Conservation (phyloP, 2,888 invertebrate genomes). For the Synanthedon formicaeformis region DNA sequence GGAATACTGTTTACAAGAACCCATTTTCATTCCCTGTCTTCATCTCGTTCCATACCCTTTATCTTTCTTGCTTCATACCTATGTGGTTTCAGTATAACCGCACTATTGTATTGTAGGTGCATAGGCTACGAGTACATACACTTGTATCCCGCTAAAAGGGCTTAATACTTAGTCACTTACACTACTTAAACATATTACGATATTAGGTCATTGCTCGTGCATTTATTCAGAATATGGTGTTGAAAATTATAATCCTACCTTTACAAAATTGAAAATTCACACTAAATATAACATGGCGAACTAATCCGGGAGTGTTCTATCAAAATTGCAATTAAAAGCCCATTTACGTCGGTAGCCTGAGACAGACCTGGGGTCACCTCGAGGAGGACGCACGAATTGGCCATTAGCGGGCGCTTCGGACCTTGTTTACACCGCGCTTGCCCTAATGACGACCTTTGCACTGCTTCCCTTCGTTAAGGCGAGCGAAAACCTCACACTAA, state of each 20-base stretch:
- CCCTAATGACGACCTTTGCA: slow-evolving; percentile 72
- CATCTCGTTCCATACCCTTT: too few relatives aligned
- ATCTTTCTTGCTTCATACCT: too few relatives aligned
- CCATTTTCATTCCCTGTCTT: too few relatives aligned
- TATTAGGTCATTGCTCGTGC: background rate
- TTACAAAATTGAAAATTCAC: background rate
- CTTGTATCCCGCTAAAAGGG: too few relatives aligned
- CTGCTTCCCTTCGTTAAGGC: slow-evolving; percentile 72
- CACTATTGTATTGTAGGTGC: too few relatives aligned
- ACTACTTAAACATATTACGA: too few relatives aligned
- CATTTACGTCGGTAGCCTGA: slow-evolving; percentile 56
- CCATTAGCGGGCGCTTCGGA: slow-evolving; percentile 70
- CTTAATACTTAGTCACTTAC: too few relatives aligned
- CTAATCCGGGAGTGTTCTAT: slow-evolving; percentile 59
- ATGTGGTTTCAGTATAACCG: too few relatives aligned
- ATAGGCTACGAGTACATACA: too few relatives aligned
- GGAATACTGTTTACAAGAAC: too few relatives aligned
- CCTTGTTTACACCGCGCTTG: slow-evolving; percentile 71
- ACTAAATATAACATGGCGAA: slow-evolving; percentile 23
- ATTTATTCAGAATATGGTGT: background rate
- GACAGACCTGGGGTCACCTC: slow-evolving; percentile 64
- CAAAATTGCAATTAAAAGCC: slow-evolving; percentile 69
- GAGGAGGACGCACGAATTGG: slow-evolving; percentile 67
- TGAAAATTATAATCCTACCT: background rate
- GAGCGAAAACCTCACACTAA: slow-evolving; percentile 70